phyloP scores from a whole-genome alignment of 2,797 vertebrate genomes.

The Cuniculus paca region DNA sequence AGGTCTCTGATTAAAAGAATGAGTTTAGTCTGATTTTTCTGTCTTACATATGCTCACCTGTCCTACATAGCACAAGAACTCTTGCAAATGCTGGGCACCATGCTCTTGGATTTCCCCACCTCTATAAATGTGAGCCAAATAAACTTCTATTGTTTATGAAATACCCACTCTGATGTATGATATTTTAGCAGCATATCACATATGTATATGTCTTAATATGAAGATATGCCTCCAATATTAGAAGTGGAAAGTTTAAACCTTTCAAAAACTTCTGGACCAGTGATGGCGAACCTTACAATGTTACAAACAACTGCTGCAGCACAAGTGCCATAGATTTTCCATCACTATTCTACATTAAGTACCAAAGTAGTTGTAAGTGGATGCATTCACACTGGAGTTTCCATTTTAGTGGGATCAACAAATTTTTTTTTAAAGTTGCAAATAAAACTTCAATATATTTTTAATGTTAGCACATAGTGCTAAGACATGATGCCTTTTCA shows the following conservation, averaged over 20 bases:
- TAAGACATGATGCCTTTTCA: background rate
- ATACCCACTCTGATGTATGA: background rate
- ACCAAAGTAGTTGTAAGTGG: background rate
- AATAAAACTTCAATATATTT: background rate
- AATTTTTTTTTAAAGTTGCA: background rate
- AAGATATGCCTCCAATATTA: background rate
- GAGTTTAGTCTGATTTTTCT: background rate
- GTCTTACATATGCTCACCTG: background rate
- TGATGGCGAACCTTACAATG: background rate
- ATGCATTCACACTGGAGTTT: background rate
- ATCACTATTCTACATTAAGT: background rate
- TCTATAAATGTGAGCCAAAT: background rate
- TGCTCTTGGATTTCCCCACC: background rate
- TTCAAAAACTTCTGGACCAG: no score
- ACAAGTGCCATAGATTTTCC: background rate
- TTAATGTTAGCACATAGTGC: background rate
- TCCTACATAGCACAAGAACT: background rate
- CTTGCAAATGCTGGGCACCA: background rate
- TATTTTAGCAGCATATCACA: background rate
- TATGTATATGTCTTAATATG: background rate
- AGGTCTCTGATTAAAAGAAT: background rate
- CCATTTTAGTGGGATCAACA: background rate
- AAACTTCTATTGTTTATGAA: no score
- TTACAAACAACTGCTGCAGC: background rate
- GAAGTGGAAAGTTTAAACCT: background rate